Percentiles rank a stretch among this genome's conserved stretches.
Conservation (phyloP, 2,888 invertebrate species). For the Drosophila putrida region DNA sequence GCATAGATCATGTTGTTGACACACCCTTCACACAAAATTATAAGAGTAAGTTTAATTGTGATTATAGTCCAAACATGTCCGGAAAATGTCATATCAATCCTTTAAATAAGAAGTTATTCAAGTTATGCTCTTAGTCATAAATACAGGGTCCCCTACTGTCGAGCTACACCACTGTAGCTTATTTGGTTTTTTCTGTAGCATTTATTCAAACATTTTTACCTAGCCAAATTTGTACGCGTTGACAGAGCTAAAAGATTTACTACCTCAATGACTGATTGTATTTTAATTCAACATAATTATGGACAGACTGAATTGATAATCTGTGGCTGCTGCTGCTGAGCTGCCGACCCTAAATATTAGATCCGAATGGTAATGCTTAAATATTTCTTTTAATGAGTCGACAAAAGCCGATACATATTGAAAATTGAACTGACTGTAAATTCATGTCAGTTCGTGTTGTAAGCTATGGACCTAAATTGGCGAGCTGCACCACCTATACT, state of each 20-base stretch:
- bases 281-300: slow-evolving; percentile 72
- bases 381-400: slow-evolving; percentile 40
- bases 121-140: too few species aligned
- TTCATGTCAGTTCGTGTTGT: slow-evolving; percentile 17
- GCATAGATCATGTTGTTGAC: too few species aligned
- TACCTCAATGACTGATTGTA: slow-evolving; percentile 64
- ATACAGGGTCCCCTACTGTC: too few species aligned
- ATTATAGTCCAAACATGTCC: too few species aligned
- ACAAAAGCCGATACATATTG: neutral
- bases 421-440: slow-evolving; percentile 12
- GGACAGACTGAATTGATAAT: slow-evolving; percentile 29
- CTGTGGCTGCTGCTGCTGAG: slow-evolving; percentile 21
- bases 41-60: too few species aligned
- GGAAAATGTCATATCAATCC: too few species aligned
- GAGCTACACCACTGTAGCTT: too few species aligned
- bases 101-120: too few species aligned
- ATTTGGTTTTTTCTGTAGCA: neutral
- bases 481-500: slow-evolving; percentile 23
- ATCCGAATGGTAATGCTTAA: slow-evolving; percentile 21
- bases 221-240: slow-evolving; percentile 37
- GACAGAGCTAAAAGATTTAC: slow-evolving; percentile 52
- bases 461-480: slow-evolving; percentile 34
- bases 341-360: neutral
- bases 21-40: too few species aligned
- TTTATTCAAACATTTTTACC: slow-evolving; percentile 17